Evolutionary conservation across 2,113 vertebrate genomes (phyloP).

Genomic region (Peromyscus leucopus): DNA sequence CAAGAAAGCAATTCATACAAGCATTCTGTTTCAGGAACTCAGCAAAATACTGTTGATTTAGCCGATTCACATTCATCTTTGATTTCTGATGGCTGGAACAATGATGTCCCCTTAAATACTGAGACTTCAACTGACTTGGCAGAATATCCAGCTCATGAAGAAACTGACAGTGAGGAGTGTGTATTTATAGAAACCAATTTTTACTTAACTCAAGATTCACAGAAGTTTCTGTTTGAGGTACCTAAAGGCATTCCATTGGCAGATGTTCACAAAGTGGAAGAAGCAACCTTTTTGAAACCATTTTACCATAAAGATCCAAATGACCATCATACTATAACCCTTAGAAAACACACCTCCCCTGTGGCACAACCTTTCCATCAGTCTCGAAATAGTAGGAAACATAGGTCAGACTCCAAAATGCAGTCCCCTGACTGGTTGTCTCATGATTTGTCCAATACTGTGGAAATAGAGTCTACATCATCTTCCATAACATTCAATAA

Average conservation of each 20-base stretch:
- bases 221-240: background rate
- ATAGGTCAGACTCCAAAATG: background rate
- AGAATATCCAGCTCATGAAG: background rate
- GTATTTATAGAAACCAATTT: conserved; percentile 35
- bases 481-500: background rate
- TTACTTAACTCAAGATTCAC: conserved; percentile 42
- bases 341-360: background rate
- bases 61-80: background rate
- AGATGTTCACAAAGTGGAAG: background rate
- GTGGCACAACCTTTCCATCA: background rate
- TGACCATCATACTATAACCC: background rate
- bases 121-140: background rate
- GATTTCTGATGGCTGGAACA: background rate
- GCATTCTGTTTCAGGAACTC: background rate
- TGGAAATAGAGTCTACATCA: background rate
- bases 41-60: background rate
- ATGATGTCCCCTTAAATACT: background rate
- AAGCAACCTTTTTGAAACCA: conserved; percentile 20
- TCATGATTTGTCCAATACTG: background rate
- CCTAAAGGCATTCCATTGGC: conserved; percentile 48
- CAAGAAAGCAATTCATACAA: background rate
- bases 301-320: background rate
- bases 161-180: conserved; percentile 13
- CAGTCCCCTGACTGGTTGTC: background rate
- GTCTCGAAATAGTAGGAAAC: background rate